phyloP scores from a whole-genome alignment of 2,797 vertebrate genomes.

The Myotis planiceps region DNA sequence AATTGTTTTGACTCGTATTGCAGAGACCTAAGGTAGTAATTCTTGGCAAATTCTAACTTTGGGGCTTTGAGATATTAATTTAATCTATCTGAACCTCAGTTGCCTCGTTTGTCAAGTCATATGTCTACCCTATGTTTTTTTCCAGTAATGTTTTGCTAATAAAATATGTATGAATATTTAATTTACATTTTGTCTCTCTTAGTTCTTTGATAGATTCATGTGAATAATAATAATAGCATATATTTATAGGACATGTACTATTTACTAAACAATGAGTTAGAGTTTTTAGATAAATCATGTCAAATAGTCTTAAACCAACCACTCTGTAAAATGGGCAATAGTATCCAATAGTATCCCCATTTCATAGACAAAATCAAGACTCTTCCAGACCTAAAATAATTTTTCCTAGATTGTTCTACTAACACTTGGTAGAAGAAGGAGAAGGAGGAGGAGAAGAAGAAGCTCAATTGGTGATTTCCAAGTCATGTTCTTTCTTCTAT shows the following conservation, averaged over 20 bases:
- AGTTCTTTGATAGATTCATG: constrained; percentile 1
- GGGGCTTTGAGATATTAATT: background rate
- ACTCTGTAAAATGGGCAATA: background rate
- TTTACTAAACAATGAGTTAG: background rate
- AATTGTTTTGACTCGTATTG: background rate
- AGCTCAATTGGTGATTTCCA: background rate
- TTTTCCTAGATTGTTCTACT: background rate
- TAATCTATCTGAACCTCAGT: constrained; percentile 10
- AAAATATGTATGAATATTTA: constrained; percentile 14
- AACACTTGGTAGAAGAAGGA: background rate
- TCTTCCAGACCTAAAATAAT: background rate
- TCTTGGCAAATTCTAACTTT: constrained; percentile 29
- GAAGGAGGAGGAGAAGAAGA: background rate
- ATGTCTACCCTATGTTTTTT: background rate
- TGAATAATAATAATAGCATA: background rate
- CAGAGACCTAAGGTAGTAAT: background rate
- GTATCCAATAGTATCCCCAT: background rate
- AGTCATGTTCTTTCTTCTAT: background rate
- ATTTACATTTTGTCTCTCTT: background rate
- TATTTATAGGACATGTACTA: background rate
- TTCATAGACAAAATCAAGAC: background rate
- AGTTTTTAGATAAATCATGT: background rate
- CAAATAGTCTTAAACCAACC: background rate
- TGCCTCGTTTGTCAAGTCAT: constrained; percentile 24
- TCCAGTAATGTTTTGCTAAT: constrained; percentile 13